Conservation (phyloP, 2,797 vertebrate genomes). For the Phylloscopus collybita region DNA sequence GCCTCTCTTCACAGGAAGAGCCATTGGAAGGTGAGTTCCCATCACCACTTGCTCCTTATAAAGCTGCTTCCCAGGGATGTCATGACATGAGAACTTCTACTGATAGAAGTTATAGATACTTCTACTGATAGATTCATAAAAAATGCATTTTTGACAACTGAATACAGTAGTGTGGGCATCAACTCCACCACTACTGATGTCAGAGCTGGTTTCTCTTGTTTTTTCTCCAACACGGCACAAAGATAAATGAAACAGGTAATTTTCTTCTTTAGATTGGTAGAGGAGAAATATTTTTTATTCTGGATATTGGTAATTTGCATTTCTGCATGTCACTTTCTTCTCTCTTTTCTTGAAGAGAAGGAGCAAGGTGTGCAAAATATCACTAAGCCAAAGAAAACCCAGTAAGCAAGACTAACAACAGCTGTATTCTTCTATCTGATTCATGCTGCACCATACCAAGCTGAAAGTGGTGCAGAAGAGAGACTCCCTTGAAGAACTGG, state of each 20-base stretch:
- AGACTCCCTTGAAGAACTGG: neutral
- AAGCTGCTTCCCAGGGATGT: neutral
- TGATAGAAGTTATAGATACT: too few species aligned
- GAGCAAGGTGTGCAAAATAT: neutral
- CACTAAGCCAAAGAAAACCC: neutral
- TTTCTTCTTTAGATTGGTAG: neutral
- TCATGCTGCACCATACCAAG: neutral
- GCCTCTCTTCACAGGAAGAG: neutral
- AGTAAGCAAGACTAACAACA: neutral
- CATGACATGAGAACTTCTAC: neutral
- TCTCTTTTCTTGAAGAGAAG: neutral
- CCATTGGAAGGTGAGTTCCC: neutral
- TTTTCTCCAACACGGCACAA: neutral
- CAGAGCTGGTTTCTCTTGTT: neutral
- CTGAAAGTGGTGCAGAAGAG: neutral
- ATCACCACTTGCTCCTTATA: neutral
- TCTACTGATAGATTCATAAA: neutral
- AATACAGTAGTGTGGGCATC: neutral
- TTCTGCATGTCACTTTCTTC: neutral
- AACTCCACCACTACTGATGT: neutral
- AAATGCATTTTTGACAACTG: neutral
- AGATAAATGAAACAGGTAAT: neutral
- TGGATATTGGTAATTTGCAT: neutral
- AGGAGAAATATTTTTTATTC: neutral
- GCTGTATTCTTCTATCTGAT: neutral